Conservation (phyloP, 2,113 vertebrate genomes). For the Mus pahari region DNA sequence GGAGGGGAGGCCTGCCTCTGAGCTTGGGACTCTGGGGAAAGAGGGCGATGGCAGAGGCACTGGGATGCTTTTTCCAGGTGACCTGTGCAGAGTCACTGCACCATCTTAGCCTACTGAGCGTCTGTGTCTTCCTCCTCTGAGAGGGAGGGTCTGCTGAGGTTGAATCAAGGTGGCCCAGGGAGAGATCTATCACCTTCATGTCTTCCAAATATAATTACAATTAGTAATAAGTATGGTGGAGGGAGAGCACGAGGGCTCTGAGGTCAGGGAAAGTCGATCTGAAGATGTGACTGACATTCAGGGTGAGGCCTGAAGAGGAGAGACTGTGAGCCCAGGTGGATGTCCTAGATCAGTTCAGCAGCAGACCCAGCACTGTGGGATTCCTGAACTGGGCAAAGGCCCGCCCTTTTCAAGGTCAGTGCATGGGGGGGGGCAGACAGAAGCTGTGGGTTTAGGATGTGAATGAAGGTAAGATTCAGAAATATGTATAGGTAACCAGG, state of each 20-base stretch:
- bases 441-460: not conserved
- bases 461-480: not conserved
- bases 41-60: not conserved
- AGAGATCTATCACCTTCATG: not conserved
- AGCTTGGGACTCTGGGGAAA: not conserved
- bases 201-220: not conserved
- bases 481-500: not conserved
- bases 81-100: not conserved
- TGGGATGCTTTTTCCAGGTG: not conserved
- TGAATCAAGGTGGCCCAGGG: not conserved
- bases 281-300: not conserved
- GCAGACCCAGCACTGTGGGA: not conserved
- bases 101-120: not conserved
- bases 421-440: not conserved
- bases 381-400: not conserved
- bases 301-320: not conserved
- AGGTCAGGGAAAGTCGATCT: not conserved
- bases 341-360: not conserved
- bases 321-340: rapidly evolving
- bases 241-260: not conserved
- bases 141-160: not conserved
- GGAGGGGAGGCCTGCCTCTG: not conserved
- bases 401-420: not conserved
- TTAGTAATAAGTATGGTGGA: not conserved
- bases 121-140: not conserved